Conservation (phyloP, 2,797 vertebrate genomes). For the Kryptolebias ocellatus region DNA sequence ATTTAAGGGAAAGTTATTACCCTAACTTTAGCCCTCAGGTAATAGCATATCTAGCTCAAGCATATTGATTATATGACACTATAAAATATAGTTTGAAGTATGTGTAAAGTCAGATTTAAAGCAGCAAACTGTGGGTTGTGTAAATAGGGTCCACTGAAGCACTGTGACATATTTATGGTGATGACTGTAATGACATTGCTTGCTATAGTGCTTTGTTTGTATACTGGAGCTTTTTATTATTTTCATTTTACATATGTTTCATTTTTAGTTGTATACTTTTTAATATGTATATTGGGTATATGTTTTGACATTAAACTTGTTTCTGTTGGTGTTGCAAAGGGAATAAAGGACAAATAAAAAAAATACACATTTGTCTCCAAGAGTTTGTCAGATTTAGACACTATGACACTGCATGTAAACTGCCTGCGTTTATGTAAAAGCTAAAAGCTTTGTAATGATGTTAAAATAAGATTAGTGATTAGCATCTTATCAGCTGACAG, state of each 20-base stretch:
- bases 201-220: slow-evolving; percentile 87
- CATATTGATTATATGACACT: slow-evolving; percentile 31
- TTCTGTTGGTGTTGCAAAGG: slow-evolving; percentile 77
- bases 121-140: slow-evolving; percentile 50
- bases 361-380: too few relatives aligned
- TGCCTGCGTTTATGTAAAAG: too few relatives aligned
- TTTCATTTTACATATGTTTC: slow-evolving; percentile 51
- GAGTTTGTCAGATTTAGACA: not conserved
- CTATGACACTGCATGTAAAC: too few relatives aligned
- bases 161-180: slow-evolving; percentile 79
- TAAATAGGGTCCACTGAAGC: slow-evolving; percentile 71
- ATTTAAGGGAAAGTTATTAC: slow-evolving; percentile 28
- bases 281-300: slow-evolving; percentile 72
- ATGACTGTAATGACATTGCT: slow-evolving; percentile 42
- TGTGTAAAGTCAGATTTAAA: slow-evolving; percentile 38
- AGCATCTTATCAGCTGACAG: too few relatives aligned
- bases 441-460: too few relatives aligned
- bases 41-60: slow-evolving; percentile 24
- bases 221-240: slow-evolving; percentile 77
- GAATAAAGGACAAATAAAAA: slow-evolving; percentile 61
- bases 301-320: slow-evolving; percentile 84
- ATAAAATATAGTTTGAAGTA: slow-evolving; percentile 34
- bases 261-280: slow-evolving; percentile 73
- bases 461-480: not conserved
- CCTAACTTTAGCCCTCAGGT: slow-evolving; percentile 19